Evolutionary conservation across 2,797 vertebrate genomes (phyloP).

Genomic region (Staurois parvus): DNA sequence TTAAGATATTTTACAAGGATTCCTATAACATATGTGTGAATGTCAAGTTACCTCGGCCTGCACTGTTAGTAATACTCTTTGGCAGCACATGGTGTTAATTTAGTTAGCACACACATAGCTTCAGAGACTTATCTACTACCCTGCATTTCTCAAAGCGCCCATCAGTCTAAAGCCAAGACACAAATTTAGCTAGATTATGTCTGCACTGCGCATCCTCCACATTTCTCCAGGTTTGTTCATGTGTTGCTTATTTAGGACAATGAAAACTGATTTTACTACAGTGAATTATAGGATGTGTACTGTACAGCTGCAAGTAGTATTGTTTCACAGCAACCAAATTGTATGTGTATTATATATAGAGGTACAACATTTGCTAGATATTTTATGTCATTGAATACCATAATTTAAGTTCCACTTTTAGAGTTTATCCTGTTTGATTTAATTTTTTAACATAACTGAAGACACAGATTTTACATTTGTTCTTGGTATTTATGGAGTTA

Average conservation of each 20-base stretch:
- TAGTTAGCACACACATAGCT: slow-evolving; percentile 37
- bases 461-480: no score
- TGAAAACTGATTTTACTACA: not conserved
- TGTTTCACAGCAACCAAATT: no score
- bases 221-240: not conserved
- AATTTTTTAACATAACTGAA: no score
- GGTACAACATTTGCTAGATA: no score
- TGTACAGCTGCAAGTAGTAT: no score
- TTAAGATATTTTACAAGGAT: not conserved
- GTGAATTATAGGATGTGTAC: not conserved
- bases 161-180: slow-evolving; percentile 8
- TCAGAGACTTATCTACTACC: slow-evolving; percentile 19
- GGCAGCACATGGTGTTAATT: slow-evolving; percentile 48
- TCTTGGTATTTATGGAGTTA: no score
- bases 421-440: no score
- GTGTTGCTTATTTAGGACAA: not conserved
- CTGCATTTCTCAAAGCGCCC: slow-evolving; percentile 14
- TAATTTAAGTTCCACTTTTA: no score
- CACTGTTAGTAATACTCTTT: not conserved
- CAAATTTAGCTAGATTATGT: slow-evolving; percentile 8
- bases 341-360: no score
- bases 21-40: not conserved
- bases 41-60: not conserved
- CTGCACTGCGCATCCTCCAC: not conserved
- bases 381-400: no score